Base-by-base conservation (phyloP, 2,888 invertebrate species). In the Noctua pronuba region DNA sequence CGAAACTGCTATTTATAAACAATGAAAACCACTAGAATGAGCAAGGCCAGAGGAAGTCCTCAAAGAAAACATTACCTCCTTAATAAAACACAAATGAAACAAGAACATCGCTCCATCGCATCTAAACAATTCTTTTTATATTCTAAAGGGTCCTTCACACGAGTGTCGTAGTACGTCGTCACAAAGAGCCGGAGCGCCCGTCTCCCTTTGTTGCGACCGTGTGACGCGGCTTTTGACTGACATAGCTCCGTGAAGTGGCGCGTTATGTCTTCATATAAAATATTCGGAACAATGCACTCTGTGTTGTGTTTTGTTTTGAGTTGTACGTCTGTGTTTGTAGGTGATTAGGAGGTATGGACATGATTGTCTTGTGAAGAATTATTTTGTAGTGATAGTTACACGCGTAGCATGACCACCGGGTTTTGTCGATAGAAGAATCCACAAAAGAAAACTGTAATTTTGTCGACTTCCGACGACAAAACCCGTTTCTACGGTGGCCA, bases 171-270 rank as follows among this genome's bases (percentile, higher is more conserved):
- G 79, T 85, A 84, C 84, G 64, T 73, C 72, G 62, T 74, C 75
- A 84, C 87, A 87, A 84, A 85, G 85, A 77, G 66, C 75, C 68
- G 83, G 86, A 75, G 86, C 72, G 66, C 71, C 68, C 76, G 74
- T 75, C 76, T 84, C 68, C 62, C 86, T 85, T 85, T 85, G 85
- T 85, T 86, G 73, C 49, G 64, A 52, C 65, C 72, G 86, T 85
- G 85, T 85, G 86, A 83, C 77, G 76, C 87, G 79, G 86, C 89
- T 87, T 87, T 89, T 88, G 89, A 87, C 88, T 88, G 88, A 87
- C 88, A 82, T 86, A 82, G 79, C 73, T 55, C 67, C 38, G 68
- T 79, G 60, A 79, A 88, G 86, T 79, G 80, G 77, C 65, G 67
- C 89, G 88, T 88, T 88, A 88, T 76, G 89, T 88, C 88, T 88